Evolutionary conservation across 2,797 vertebrate species (phyloP), one percentile per base, ranked within the genome.

Genomic region (Rhinichthys osculus): DNA sequence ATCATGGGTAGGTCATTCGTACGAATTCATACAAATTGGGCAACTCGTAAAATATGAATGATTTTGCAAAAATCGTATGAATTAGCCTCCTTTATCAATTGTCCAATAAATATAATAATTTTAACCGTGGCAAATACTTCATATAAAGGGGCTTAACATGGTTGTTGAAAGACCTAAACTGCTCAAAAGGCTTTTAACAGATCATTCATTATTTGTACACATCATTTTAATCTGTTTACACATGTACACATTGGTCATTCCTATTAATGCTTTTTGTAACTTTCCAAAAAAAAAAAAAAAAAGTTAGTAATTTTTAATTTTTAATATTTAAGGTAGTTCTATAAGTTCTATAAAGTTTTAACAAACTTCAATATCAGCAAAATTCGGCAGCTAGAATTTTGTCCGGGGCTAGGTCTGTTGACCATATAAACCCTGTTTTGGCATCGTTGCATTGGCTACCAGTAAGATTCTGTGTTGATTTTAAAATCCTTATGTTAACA

Each of bases 61-160:
- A 47, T 14, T 47, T 47, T 16, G 47, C 44, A 47, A 16, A 47
- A 16, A 47, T 47, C 1, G 0, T 47, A 14, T 47, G 44, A 47
- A 47, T 16, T 47, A 47, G 44, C 44, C 13, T 47, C 44, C 44
- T 47, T 16, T 54, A 16, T 59, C 8, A 33, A 76, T 13, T 38
- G 16, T 81, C 80, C 79, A 87, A 71, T 50, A 54, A 88, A 81
- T 27, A 27, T 30, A 33, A 85, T 67, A 17, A 16, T 27, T 62
- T 19, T 4, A 52, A 62, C 1, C 9, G 54, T 27, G 27, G 44
- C 16, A n/a, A 57, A 33, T 76, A 30, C 52, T 42, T 74, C 14
- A 62, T 11, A 59, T n/a, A 23, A 59, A 59, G 17, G 7, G 54
- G 54, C 54, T 27, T 79, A 66, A 59, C 21, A 30, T 27, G 27